phyloP scores from a whole-genome alignment of 2,113 vertebrate genomes.

The Suricata suricatta region DNA sequence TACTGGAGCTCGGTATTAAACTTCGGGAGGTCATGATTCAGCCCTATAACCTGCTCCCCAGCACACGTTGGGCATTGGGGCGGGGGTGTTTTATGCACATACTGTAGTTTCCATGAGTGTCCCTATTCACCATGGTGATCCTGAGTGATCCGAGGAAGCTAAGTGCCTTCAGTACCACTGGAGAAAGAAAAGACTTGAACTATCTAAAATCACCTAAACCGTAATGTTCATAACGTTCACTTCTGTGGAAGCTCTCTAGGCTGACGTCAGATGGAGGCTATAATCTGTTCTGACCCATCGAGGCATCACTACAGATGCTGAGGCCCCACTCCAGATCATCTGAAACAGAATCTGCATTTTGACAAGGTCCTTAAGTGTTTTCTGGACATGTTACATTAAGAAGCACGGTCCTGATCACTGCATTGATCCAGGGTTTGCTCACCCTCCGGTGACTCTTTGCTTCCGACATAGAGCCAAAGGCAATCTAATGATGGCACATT shows the following conservation, averaged over 20 bases:
- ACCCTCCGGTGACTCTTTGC: not conserved
- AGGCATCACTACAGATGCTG: not conserved
- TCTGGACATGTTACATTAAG: accelerated
- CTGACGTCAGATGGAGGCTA: no score
- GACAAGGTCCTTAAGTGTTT: not conserved
- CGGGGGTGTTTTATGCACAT: not conserved
- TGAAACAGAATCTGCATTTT: not conserved
- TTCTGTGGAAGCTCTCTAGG: not conserved
- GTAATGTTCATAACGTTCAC: accelerated
- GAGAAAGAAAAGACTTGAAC: not conserved
- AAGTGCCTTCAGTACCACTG: not conserved
- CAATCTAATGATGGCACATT: no score
- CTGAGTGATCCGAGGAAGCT: not conserved
- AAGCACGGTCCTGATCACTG: accelerated
- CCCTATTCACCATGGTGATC: not conserved
- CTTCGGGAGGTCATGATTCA: not conserved
- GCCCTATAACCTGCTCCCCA: not conserved
- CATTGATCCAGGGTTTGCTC: accelerated
- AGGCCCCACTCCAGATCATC: not conserved
- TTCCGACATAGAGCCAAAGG: not conserved
- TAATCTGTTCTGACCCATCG: accelerated
- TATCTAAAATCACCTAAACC: not conserved
- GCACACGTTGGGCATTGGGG: not conserved
- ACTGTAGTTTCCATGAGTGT: not conserved
- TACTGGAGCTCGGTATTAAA: not conserved